These are phyloP conservation scores for Panurus biarmicus DNA, from an alignment of 2,113 vertebrate species.

Conservation along the genomic window DNA sequence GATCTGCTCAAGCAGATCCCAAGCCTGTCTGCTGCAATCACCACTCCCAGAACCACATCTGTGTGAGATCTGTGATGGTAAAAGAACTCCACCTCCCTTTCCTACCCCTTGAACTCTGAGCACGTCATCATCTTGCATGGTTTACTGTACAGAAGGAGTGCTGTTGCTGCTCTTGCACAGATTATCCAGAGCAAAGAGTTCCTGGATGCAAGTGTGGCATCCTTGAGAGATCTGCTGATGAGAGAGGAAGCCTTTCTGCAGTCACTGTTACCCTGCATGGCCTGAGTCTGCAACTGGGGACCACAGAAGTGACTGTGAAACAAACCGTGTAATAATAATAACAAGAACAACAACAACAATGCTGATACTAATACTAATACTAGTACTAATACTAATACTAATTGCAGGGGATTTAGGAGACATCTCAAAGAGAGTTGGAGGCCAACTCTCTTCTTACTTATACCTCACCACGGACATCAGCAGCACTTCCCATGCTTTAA, in stretches of 20 bases:
- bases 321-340: not conserved
- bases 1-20: not conserved
- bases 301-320: not conserved
- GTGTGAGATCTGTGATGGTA: not conserved
- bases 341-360: rapidly evolving
- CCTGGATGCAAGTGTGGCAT: not conserved
- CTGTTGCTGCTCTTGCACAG: not conserved
- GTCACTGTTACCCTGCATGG: not conserved
- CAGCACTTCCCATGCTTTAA: not conserved
- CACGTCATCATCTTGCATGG: rapidly evolving
- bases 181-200: not conserved
- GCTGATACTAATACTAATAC: not conserved
- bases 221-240: not conserved
- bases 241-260: not conserved
- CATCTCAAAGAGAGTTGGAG: no score
- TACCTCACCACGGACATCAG: not conserved
- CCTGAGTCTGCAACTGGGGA: not conserved
- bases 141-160: not conserved
- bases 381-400: no score
- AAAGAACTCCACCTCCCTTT: not conserved
- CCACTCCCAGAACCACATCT: rapidly evolving
- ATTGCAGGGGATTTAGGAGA: not conserved
- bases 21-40: not conserved
- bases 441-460: not conserved
- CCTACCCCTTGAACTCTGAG: not conserved